Percentiles rank a stretch among this genome's conserved stretches.
phyloP scores from a whole-genome alignment of 2,888 invertebrate species.

The Standfussiana lucernea region DNA sequence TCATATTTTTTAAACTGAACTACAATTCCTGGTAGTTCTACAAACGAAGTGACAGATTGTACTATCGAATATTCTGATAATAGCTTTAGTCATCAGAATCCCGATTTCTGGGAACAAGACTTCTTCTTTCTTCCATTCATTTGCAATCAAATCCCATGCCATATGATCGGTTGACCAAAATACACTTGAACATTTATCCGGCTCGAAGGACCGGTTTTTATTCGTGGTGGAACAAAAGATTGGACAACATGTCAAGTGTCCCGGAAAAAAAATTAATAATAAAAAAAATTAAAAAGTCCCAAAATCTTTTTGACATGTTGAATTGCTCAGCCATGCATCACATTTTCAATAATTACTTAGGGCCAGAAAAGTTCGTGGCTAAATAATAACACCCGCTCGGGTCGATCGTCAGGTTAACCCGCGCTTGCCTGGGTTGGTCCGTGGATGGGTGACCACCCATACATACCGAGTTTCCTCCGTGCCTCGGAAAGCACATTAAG shows the following conservation, averaged over 20 bases:
- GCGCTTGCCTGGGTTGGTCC: no score
- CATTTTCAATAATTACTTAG: background rate
- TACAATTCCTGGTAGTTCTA: background rate
- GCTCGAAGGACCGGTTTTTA: background rate
- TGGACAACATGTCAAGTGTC: background rate
- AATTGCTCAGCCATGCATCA: background rate
- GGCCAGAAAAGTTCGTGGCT: no score
- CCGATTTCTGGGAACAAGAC: conserved; percentile 10
- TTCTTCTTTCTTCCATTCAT: background rate
- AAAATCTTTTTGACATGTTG: background rate
- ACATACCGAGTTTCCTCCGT: no score
- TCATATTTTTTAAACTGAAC: background rate
- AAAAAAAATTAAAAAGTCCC: background rate
- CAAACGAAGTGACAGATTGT: no score
- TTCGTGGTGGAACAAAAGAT: background rate
- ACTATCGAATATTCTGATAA: background rate
- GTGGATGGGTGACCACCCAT: no score
- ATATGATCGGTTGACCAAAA: background rate
- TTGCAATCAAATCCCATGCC: background rate
- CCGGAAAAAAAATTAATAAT: background rate
- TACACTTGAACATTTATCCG: background rate
- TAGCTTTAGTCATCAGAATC: background rate
- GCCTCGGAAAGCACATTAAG: no score
- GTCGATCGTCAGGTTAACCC: no score
- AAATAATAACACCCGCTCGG: no score